Base-by-base conservation (phyloP, 2,797 vertebrate genomes). In the Sebastes iracundus region DNA sequence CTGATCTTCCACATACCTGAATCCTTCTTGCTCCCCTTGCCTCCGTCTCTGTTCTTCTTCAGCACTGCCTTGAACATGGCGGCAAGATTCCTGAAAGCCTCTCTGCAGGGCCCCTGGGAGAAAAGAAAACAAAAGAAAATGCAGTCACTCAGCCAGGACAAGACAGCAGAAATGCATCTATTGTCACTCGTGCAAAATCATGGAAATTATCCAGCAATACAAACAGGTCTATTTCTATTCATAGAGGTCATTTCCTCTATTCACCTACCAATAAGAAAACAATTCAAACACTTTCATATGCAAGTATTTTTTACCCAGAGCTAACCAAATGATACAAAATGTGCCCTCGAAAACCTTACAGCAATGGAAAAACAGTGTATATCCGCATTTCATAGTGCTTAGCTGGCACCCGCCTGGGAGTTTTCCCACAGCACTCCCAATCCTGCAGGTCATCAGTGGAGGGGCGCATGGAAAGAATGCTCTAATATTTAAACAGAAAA, bases 61-160 rank as follows among this genome's bases (percentile, higher is more conserved):
- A 99, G 92, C 92, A 99, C 98, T 4, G 98, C 97, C 94, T 99
- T 99, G 93, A 99, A 96, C 98, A 99, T 99, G 93, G 95, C 94
- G 93, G 95, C 94, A 86, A 65, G 79, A 86, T 86, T 91, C 88
- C 87, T 91, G 87, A 79, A 92, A 93, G 91, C 72, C 90, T 87
- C 84, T 90, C 59, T 92, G 83, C 61, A 71, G 64, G 82, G 93
- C 90, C 94, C 95, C 92, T 96, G 85, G 75, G 78, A 30, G 67
- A 62, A 78, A 81, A 27, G 3, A 32, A 66, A 77, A 73, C 22
- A 6, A 77, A 66, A 81, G 53, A 20, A 76, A 16, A 67, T 6
- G 38, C 27, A 87, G 46, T 86, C 67, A 64, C 10, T 72, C 35
- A 83, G 28, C 20, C 23, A 67, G 0, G 16, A 38, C 16, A 72